phyloP scores from a whole-genome alignment of 64 coral and sea anemone genomes.

The Montipora efflorescens region DNA sequence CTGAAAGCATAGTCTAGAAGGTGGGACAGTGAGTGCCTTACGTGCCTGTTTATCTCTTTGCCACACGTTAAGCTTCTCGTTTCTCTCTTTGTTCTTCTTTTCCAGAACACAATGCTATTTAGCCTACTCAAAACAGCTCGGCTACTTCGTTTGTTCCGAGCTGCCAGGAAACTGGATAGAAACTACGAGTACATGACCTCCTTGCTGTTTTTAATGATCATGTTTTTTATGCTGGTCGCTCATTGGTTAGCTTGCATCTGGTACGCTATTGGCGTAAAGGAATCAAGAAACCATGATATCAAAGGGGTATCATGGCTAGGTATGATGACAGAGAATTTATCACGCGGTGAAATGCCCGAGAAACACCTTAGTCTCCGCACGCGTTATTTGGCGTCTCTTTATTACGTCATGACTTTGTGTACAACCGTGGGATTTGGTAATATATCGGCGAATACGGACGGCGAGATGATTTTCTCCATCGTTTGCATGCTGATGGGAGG shows the following conservation, averaged over 20 bases:
- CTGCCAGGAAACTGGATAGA: constrained; percentile 95
- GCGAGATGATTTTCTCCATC: constrained; percentile 90
- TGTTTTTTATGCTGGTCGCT: constrained; percentile 97
- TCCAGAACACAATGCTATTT: constrained; percentile 90
- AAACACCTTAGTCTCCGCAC: constrained; percentile 56
- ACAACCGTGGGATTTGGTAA: neutral
- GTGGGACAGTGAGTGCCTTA: too few relatives aligned
- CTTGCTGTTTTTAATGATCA: constrained; percentile 93
- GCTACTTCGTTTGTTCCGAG: constrained; percentile 88
- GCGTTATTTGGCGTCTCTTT: constrained; percentile 93
- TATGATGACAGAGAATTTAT: constrained; percentile 4
- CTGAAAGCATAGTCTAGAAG: too few relatives aligned
- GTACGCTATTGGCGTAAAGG: constrained; percentile 84
- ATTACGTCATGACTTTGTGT: constrained; percentile 98
- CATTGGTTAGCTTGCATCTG: constrained; percentile 99
- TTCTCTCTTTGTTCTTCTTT: neutral
- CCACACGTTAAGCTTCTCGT: neutral
- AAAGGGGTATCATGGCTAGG: constrained; percentile 75
- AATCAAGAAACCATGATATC: neutral
- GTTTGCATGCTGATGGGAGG: constrained; percentile 95
- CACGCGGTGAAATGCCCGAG: neutral
- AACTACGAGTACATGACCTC: constrained; percentile 99
- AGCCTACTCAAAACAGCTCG: constrained; percentile 96
- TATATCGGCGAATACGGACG: constrained; percentile 74
- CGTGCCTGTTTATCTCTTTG: too few relatives aligned